Percentiles rank a stretch among this genome's conserved stretches.
These are phyloP conservation scores for Peromyscus eremicus DNA, from an alignment of 2,797 vertebrate genomes.

Conservation along the genomic window DNA sequence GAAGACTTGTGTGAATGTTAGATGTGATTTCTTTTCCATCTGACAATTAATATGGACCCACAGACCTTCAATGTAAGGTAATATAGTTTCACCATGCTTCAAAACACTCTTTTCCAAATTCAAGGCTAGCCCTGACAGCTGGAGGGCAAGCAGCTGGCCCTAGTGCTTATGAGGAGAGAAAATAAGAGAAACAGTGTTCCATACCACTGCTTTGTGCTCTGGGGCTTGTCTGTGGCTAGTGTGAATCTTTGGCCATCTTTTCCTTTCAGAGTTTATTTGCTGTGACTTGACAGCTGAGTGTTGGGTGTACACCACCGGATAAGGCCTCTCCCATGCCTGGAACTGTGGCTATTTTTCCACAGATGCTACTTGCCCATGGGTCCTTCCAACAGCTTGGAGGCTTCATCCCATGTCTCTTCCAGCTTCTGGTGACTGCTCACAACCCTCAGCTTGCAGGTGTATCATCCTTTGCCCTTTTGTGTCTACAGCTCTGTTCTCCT, in stretches of 20 bases:
- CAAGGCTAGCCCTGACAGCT: not conserved
- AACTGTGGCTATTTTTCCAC: not conserved
- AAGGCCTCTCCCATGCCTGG: not conserved
- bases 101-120: not conserved
- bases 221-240: not conserved
- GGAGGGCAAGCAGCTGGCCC: too few relatives aligned
- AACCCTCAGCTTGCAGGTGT: not conserved
- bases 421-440: not conserved
- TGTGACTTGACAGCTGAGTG: not conserved
- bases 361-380: not conserved
- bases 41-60: not conserved
- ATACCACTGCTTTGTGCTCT: not conserved
- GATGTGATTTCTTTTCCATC: not conserved
- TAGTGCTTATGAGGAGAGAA: too few relatives aligned
- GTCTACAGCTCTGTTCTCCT: not conserved
- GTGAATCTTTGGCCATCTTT: not conserved
- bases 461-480: not conserved
- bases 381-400: not conserved
- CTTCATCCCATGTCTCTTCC: not conserved
- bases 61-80: not conserved
- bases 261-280: not conserved
- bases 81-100: not conserved
- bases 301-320: too few relatives aligned
- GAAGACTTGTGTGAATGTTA: not conserved
- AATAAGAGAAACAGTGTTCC: too few relatives aligned